These are phyloP conservation scores for Pterocles orientalis DNA, from an alignment of 2,113 vertebrate genomes.

Conservation along the genomic window DNA sequence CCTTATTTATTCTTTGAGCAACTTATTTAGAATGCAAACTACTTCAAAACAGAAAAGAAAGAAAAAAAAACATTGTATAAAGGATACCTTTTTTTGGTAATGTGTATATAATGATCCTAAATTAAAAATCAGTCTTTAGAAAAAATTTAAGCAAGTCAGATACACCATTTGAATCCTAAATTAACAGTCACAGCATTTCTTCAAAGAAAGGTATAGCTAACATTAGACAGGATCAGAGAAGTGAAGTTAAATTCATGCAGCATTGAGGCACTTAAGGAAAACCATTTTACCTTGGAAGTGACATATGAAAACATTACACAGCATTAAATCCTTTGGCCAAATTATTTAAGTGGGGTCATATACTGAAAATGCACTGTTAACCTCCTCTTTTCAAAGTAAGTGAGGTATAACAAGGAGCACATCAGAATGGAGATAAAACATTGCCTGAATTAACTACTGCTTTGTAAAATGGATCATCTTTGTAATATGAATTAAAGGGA, in stretches of 20 bases:
- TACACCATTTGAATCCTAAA: not conserved
- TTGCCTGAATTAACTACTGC: not conserved
- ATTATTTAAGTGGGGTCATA: not conserved
- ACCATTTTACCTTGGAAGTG: not conserved
- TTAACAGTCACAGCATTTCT: not conserved
- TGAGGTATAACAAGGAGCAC: not conserved
- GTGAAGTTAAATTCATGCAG: not conserved
- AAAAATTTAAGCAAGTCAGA: not conserved
- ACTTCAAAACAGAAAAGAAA: not conserved
- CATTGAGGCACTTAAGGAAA: not conserved
- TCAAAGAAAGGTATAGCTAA: not conserved
- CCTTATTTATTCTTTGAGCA: not conserved
- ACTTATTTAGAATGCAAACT: not conserved
- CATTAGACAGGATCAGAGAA: not conserved
- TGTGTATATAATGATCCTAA: not conserved
- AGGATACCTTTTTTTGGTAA: not conserved
- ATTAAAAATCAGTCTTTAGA: not conserved
- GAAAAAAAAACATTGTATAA: not conserved
- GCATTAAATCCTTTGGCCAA: not conserved
- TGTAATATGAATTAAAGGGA: not conserved
- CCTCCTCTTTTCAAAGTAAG: not conserved
- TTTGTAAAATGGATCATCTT: not conserved
- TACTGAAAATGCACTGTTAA: not conserved
- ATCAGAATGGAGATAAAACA: not conserved
- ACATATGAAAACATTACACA: not conserved